Evolutionary conservation across 2,888 invertebrate species (phyloP), one percentile per base, ranked within the genome.

Genomic region (Diadromus collaris): DNA sequence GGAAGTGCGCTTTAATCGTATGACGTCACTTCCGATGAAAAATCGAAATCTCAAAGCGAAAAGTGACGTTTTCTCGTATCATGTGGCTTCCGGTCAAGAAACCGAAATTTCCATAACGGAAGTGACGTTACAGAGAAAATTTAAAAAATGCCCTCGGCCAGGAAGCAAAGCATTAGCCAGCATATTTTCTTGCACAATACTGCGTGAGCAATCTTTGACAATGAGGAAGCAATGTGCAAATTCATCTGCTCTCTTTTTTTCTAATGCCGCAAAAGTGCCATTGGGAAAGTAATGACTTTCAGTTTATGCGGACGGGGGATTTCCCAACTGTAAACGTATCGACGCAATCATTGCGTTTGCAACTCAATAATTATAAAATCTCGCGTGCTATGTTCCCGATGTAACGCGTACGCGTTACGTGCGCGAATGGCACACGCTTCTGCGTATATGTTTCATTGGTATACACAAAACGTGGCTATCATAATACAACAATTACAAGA

Each of bases 321-420:
- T 41, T 67, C 27, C 29, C 21, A 38, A 51, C 70, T 56, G 13
- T 48, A 38, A 51, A 68, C n/a, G 58, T 41, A 48, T 34, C 60
- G 60, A 4, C 44, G 34, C 51, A 56, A 78, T 61, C 54, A 61
- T 79, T 75, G 75, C 78, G 70, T 75, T 67, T 67, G 2, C 32
- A 54, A 32, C 72, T 67, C 41, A 34, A 70, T 74, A 64, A 75
- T 78, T 71, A 78, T 75, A 54, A 61, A 61, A 75, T 71, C 44
- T 71, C 41, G 78, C 54, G 16, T 73, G 64, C 38, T 67, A n/a
- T 9, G 16, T 10, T 19, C 10, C 19, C 64, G 74, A 70, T 56
- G n/a, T 38, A 32, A 16, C 29, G 71, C 27, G 16, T 19, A 34
- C 46, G 61, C 21, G 41, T 75, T 63, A 54, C 75, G 68, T 60